Evolutionary conservation across 1,140 invertebrate species (phyloP), one percentile per base, ranked within the genome.

Genomic region (Solen grandis): DNA sequence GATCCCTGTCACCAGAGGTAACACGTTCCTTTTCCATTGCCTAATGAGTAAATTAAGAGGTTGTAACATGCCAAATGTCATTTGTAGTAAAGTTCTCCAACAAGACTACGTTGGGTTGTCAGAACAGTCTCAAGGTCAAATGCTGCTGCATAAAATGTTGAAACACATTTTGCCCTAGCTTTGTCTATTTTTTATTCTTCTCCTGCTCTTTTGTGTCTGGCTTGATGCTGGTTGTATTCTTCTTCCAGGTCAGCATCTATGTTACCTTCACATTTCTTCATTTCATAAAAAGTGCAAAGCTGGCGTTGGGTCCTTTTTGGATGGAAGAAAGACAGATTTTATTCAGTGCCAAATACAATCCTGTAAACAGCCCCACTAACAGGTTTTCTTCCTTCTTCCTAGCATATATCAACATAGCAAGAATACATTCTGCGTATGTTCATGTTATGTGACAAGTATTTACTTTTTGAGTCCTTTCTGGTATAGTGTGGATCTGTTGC

Each of bases 71-170:
- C 31, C 10, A 81, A 57, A 57, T 76, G 36, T 62, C 68, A 55
- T 36, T 77, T 66, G 76, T 82, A 82, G 57, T 78, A 82, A 8
- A 82, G 27, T 46, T 60, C 46, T 25, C 66, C 46, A 59, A 38
- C 55, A 19, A 29, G 5, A 27, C 14, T 46, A 29, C 46, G 22
- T 41, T 73, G 83, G 25, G 35, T 78, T 31, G 65, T 33, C 22
- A 84, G 54, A 3, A 84, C 83, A 22, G 69, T 55, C 55, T 84
- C 52, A 16, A 84, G 46, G 57, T 84, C 74, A 60, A 78, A 84
- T 33, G 74, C 59, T 46, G 70, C n/a, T 25, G 46, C 54, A 81
- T 63, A 25, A 46, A 65, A 46, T 10, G 36, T 25, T n/a, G 57
- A 8, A 55, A 60, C 46, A 29, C 33, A 52, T 52, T 62, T 74